Evolutionary conservation across 92 coral and sea anemone species (phyloP), one percentile per base, ranked within the genome.

Genomic region (Phenganax stokvisi): DNA sequence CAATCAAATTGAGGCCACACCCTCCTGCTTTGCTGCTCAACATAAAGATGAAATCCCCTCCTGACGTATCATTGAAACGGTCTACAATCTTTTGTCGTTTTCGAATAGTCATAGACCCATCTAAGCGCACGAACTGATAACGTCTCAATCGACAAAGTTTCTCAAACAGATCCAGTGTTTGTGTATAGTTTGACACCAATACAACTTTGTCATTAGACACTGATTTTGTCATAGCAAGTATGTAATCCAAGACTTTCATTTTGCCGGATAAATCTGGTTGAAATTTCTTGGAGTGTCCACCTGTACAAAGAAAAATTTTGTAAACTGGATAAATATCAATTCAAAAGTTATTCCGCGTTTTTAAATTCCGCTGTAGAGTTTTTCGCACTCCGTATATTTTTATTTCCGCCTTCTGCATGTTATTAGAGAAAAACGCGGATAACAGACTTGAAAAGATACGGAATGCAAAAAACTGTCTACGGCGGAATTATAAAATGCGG

Each of bases 1-100:
- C 98, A 80, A 93, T 91, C 90, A 93, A 85, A 77, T 91, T 91
- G 82, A 93, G 71, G 64, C 98, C 98, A 31, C 98, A 93, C 1
- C 98, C 98, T 57, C 98, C 98, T 9, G 98, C 98, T 72, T 93
- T 91, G 87, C 97, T 91, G 67, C 97, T 91, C 65, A 93, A 79
- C 98, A 93, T 93, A 83, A 93, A 93, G 17, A 93, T 87, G 82
- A 93, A 93, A 80, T 93, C 97, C 15, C 96, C 86, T 20, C 96
- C 92, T 90, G 87, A 84, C 1, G 97, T 93, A 56, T 93, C 97
- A 76, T 93, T 93, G 59, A 93, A 93, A 53, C 87, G 84, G 74
- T 93, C 96, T 55, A 93, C 97, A 75, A 91, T 92, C 90, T 93
- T 93, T 75, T 93, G 96, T 28, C 97, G 92, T 56, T 93, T 93